Evolutionary conservation across 1,140 invertebrate genomes (phyloP).

Genomic region (Zaprionus ornatus): DNA sequence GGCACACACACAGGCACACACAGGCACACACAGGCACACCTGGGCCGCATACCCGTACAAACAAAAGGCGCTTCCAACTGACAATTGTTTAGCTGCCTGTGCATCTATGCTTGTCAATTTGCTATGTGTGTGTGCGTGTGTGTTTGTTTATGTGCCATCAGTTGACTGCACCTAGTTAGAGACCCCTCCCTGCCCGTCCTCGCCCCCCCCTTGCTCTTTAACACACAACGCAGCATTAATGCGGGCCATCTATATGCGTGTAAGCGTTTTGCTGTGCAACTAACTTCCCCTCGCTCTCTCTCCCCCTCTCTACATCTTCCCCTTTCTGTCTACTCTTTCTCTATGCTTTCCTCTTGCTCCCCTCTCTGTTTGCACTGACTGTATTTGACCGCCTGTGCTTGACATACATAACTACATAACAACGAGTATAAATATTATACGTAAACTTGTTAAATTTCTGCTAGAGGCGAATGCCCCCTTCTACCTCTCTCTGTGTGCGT

Average conservation of each 20-base stretch:
- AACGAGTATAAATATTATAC: conserved; percentile 49
- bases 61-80: conserved; percentile 66
- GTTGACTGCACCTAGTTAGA: conserved; percentile 68
- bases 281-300: neutral
- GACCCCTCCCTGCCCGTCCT: neutral
- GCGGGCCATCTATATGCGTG: conserved; percentile 79
- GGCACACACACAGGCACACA: conserved; percentile 1
- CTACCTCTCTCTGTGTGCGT: neutral
- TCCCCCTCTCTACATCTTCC: neutral
- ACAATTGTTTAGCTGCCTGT: conserved; percentile 74
- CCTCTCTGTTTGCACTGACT: conserved; percentile 40
- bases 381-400: conserved; percentile 54
- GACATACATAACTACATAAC: conserved; percentile 51
- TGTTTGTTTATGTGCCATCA: conserved; percentile 50
- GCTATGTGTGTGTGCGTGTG: conserved; percentile 31
- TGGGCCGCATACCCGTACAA: conserved; percentile 1
- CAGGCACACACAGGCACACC: neutral
- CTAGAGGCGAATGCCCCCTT: conserved; percentile 5
- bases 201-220: neutral
- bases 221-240: conserved; percentile 53
- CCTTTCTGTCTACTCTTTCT: conserved; percentile 64
- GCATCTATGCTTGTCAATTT: conserved; percentile 39
- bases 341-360: neutral
- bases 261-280: conserved; percentile 51
- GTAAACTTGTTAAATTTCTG: conserved; percentile 50